Base-by-base conservation (phyloP, 2,797 vertebrate species). In the Pangasius mekongensis region DNA sequence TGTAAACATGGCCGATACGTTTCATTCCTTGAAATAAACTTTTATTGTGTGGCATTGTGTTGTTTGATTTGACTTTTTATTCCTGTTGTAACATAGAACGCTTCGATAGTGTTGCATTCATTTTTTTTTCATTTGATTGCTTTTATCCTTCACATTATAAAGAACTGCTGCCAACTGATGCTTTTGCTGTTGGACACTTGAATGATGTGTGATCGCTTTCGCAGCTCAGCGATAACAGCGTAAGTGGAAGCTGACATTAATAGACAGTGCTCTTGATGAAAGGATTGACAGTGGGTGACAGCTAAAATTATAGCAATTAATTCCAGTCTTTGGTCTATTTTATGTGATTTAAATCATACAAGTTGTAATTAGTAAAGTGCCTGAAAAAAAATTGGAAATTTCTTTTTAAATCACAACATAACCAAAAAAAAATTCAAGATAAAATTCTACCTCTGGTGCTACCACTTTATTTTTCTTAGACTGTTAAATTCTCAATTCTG, bases 21-120 rank as follows among this genome's bases (percentile, higher is more conserved):
- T 64, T 76, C 8, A 14, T 49, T 83, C 30, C 30, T 39, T 74
- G 1, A 74, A 87, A 74, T 84, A 88, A 88, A 88, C 9, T 6
- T 64, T 87, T 30, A 56, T 71, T 49, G 0, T 22, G 6, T 10
- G n/a, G 22, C 0, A 73, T n/a, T n/a, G 47, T 8, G 36, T 27
- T 22, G 52, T 36, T 20, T 87, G 5, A 60, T 27, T 69, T 24
- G 62, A 22, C 9, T 33, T 36, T 39, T 33, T 27, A 4, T 54
- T 56, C 1, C 52, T n/a, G 33, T n/a, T 11, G 10, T 5, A 52
- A 78, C 49, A 52, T 16, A 22, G 36, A 20, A 73, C 69, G 7
- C 18, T 0, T 43, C 71, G 47, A 24, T 24, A 43, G 3, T 47
- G 71, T 74, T 74, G 67, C 33, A 9, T 71, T 3, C 3, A 1